Evolutionary conservation across 2,797 vertebrate species (phyloP).

Genomic region (Anguilla obscura): DNA sequence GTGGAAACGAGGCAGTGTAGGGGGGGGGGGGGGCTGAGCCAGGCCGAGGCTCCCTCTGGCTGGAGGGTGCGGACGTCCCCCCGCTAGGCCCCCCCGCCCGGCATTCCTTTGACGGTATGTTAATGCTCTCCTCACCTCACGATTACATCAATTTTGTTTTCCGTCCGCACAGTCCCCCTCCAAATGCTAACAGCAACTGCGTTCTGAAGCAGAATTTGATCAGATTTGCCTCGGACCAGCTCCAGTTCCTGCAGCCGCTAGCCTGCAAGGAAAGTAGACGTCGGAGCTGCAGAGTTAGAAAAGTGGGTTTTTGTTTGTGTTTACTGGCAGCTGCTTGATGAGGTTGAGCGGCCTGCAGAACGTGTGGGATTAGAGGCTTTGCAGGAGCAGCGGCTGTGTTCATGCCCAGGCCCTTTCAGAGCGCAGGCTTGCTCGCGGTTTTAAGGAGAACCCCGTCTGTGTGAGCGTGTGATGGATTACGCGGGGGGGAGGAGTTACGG

Average conservation of each 20-base stretch:
- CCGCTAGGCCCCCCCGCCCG: not conserved
- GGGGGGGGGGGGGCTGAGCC: not conserved
- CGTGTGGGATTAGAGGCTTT: not conserved
- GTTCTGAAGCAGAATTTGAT: not conserved
- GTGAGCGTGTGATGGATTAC: not conserved
- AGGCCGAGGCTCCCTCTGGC: not conserved
- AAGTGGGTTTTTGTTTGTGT: not conserved
- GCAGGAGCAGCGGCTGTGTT: not conserved
- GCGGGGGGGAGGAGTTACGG: not conserved
- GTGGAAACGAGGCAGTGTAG: not conserved
- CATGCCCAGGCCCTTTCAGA: not conserved
- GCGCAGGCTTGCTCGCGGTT: not conserved
- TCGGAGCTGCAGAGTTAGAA: not conserved
- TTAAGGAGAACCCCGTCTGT: not conserved
- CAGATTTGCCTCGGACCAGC: not conserved
- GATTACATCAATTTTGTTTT: conserved; percentile 25
- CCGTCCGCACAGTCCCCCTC: not conserved
- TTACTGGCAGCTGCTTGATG: not conserved
- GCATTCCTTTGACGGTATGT: conserved; percentile 15
- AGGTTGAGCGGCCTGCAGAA: not conserved
- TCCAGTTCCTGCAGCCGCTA: not conserved
- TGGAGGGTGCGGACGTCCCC: not conserved
- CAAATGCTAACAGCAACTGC: not conserved
- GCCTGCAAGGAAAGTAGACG: not conserved
- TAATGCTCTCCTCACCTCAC: not conserved